Conservation (phyloP, 1,140 invertebrate genomes). For the Colletes gigas region DNA sequence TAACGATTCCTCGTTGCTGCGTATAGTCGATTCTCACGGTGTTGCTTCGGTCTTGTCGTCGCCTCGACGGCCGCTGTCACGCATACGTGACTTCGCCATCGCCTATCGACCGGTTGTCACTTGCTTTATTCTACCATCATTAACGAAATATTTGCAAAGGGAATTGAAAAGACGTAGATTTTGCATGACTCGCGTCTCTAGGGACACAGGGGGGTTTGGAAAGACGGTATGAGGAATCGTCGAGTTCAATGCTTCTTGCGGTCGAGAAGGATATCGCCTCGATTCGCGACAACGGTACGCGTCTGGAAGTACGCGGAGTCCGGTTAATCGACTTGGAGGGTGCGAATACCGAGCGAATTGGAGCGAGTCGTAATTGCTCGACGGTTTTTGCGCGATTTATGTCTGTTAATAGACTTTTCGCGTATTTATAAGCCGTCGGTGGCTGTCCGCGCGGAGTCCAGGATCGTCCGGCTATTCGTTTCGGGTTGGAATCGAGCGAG, state of each 20-base stretch:
- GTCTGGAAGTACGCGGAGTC: not conserved
- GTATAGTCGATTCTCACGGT: slow-evolving; percentile 27
- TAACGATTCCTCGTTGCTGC: slow-evolving; percentile 11
- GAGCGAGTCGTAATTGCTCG: slow-evolving; percentile 50
- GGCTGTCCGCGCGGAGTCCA: too few relatives aligned
- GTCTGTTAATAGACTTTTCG: slow-evolving; percentile 31
- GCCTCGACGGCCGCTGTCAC: too few relatives aligned
- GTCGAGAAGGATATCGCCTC: not conserved
- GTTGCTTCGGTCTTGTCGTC: not conserved
- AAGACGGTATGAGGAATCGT: too few relatives aligned
- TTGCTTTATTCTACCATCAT: too few relatives aligned
- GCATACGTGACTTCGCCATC: not conserved
- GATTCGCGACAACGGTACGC: not conserved
- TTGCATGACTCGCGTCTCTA: too few relatives aligned
- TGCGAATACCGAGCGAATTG: slow-evolving; percentile 45
- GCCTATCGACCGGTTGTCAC: not conserved
- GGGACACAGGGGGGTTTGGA: too few relatives aligned
- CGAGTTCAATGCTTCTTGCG: too few relatives aligned
- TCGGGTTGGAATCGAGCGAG: slow-evolving; percentile 15
- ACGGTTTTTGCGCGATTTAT: slow-evolving; percentile 38
- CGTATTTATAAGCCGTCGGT: slow-evolving; percentile 12
- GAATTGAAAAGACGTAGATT: too few relatives aligned
- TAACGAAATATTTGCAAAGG: too few relatives aligned
- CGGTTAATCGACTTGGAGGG: slow-evolving; percentile 28
- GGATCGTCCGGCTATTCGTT: slow-evolving; percentile 4